Base-by-base conservation (phyloP, 2,888 invertebrate species). In the Spilarctia lutea region DNA sequence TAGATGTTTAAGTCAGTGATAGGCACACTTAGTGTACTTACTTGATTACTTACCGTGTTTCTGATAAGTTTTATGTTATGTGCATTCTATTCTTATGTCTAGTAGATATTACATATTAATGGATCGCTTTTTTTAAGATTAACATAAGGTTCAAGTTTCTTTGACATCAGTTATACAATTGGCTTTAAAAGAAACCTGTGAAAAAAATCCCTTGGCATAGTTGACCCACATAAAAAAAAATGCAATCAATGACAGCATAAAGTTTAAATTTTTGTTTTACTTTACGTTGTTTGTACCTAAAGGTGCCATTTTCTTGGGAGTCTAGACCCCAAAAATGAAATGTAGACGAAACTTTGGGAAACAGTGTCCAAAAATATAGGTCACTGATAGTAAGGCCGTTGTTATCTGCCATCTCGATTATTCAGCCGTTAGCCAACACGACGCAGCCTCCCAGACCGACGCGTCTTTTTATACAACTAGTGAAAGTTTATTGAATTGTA, bases 301-400 rank as follows among this genome's bases (percentile, higher is more conserved):
- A 45, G 3, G 2, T 52, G n/a, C n/a, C 2, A 20, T 24, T 8
- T 52, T 52, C 20, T 20, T 20, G 42, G 16, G 20, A 30, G 42
- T 20, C 20, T 18, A 42, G 30, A 71, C 39, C n/a, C 60, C 27
- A 42, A 33, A 3, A 65, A 33, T 63, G 11, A 48, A 42, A 60
- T 13, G 2, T 39, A 52, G 24, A 45, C 30, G 20, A 75, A 72
- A 85, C 66, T 79, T 85, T 83, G 78, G 71, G 39, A 80, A 75
- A 65, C 84, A 73, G 80, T 85, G 84, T 16, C 75, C 39, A 65
- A 72, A 66, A 83, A 88, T 85, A 79, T 86, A 77, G 89, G 88
- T 84, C 88, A 87, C 74, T 79, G 87, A 88, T 87, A 86, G 85
- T 87, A 83, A 87, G 86, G 86, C 86, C 85, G 82, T 74, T 72